Conservation (phyloP, 2,888 invertebrate genomes). For the Hetaerina titia region DNA sequence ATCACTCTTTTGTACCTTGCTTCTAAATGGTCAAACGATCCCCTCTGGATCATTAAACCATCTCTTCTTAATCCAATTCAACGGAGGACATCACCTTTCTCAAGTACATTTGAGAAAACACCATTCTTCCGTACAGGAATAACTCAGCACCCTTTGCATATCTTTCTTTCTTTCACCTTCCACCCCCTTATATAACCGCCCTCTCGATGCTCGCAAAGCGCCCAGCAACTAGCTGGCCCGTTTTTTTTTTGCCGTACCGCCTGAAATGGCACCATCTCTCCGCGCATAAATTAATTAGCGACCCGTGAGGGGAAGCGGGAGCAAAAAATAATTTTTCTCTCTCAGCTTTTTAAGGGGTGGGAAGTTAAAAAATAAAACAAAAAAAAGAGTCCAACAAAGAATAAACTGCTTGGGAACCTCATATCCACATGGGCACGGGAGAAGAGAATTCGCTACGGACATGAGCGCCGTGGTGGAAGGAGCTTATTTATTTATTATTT, state of each 20-base stretch:
- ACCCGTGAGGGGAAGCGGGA: not conserved
- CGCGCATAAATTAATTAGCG: conserved; percentile 50
- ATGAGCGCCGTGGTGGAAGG: not conserved
- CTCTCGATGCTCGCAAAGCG: not conserved
- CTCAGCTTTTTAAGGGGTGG: not conserved
- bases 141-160: not conserved
- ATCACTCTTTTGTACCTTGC: no score
- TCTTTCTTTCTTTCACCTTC: not conserved
- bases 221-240: not conserved
- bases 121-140: no score
- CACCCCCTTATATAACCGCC: not conserved
- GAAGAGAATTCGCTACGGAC: not conserved
- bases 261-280: not conserved
- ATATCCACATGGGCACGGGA: not conserved
- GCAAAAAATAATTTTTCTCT: conserved; percentile 24
- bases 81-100: not conserved
- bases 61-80: not conserved
- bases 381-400: not conserved
- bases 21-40: no score
- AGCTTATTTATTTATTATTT: not conserved
- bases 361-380: not conserved
- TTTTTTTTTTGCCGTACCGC: not conserved
- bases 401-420: not conserved
- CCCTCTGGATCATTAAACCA: not conserved
- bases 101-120: not conserved